Percentiles rank a stretch among this genome's conserved stretches.
phyloP scores from a whole-genome alignment of 2,888 invertebrate species.

The Papilio protenor region DNA sequence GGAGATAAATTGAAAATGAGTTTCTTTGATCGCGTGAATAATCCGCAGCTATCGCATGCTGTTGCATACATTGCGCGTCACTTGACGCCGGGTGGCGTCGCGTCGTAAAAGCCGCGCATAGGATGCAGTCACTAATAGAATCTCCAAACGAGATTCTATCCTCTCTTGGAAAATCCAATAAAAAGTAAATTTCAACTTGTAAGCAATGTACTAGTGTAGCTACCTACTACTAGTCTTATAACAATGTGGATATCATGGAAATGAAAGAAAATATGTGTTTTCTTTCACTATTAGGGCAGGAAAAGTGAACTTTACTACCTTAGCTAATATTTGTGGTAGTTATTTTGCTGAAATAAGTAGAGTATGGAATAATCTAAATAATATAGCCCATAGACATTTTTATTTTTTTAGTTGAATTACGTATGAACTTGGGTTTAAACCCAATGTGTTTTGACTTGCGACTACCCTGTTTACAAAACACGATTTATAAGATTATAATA shows the following conservation, averaged over 20 bases:
- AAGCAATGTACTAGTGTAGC: background rate
- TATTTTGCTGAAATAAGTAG: no score
- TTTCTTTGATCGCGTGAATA: constrained; percentile 23
- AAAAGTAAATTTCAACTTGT: background rate
- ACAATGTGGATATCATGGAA: background rate
- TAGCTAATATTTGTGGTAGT: no score
- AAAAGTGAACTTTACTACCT: no score
- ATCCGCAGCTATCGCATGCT: constrained; percentile 10
- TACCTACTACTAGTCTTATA: background rate
- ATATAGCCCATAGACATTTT: background rate
- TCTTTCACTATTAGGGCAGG: no score
- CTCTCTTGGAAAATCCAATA: background rate
- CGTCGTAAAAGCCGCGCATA: background rate
- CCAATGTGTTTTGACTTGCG: background rate
- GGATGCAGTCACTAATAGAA: constrained; percentile 24
- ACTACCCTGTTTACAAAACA: background rate
- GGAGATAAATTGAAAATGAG: constrained; percentile 18
- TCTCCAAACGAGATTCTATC: background rate
- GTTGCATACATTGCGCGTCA: constrained; percentile 33
- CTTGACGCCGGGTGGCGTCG: background rate
- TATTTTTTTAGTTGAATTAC: no score
- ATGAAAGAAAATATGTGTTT: background rate
- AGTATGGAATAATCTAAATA: background rate
- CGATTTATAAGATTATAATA: background rate
- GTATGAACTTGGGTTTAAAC: no score